Conservation (phyloP, 2,888 invertebrate genomes). For the Lasioglossum villosulum region DNA sequence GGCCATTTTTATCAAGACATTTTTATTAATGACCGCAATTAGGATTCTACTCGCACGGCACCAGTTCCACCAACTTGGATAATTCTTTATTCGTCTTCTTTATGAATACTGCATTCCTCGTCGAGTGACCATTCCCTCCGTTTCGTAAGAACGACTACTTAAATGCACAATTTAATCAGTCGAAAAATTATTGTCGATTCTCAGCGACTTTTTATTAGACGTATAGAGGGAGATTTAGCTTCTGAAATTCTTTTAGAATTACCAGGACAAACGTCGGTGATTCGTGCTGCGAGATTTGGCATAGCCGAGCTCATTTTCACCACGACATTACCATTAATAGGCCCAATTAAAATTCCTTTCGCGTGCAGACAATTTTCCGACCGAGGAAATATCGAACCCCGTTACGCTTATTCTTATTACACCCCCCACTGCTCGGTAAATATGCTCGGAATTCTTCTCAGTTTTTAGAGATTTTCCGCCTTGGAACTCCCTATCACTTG, state of each 20-base stretch:
- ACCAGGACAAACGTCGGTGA: background rate
- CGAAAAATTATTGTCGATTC: background rate
- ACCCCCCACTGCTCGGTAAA: conserved; percentile 19
- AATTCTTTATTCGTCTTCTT: conserved; percentile 22
- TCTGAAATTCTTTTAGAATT: background rate
- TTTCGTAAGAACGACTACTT: background rate
- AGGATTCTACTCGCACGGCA: conserved; percentile 25
- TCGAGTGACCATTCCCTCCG: background rate
- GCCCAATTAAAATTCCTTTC: conserved; percentile 49
- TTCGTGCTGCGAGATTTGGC: conserved; percentile 29
- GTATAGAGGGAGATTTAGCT: background rate
- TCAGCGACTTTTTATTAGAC: background rate
- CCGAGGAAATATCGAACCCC: conserved; percentile 31
- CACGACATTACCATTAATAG: conserved; percentile 37
- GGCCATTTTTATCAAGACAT: conserved; percentile 32
- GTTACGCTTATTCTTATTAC: conserved; percentile 36
- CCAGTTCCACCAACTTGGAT: conserved; percentile 4
- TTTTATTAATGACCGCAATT: conserved; percentile 45
- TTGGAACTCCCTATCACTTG: background rate
- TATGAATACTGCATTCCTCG: background rate
- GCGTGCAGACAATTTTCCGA: conserved; percentile 42
- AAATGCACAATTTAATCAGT: background rate
- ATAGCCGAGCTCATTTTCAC: conserved; percentile 23
- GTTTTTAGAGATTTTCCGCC: conserved; percentile 21
- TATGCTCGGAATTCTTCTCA: conserved; percentile 19